These are phyloP conservation scores for Calyptomena viridis DNA, from an alignment of 2,113 vertebrate species.

Conservation along the genomic window DNA sequence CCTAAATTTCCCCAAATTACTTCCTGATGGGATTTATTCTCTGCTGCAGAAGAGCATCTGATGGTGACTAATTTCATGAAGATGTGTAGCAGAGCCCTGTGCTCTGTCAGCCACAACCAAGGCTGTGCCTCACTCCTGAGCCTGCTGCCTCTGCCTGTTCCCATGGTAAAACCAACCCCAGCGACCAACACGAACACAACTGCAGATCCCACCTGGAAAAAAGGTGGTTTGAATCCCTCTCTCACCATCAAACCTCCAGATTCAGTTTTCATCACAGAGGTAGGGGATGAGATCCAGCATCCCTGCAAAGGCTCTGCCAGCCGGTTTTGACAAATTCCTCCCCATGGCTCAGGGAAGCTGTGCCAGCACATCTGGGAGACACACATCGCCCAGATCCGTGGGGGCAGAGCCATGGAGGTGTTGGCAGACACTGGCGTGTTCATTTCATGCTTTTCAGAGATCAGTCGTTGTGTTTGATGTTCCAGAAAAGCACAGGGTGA, in stretches of 20 bases:
- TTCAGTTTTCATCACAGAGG: not conserved
- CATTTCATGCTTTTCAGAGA: not conserved
- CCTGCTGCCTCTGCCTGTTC: not conserved
- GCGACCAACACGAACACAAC: not conserved
- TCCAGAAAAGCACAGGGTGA: not conserved
- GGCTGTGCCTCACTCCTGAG: not conserved
- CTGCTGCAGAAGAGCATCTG: not conserved
- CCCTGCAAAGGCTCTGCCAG: not conserved
- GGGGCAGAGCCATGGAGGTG: not conserved
- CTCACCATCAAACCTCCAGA: not conserved
- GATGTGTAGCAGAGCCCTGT: not conserved
- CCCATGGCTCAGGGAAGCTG: fast-evolving
- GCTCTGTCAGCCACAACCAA: not conserved
- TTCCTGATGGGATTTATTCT: not conserved
- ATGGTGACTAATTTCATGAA: not conserved
- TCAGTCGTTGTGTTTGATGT: conserved; percentile 14
- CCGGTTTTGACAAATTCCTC: not conserved
- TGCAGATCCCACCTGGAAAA: not conserved
- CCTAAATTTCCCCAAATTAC: not conserved
- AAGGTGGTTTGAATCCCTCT: not conserved
- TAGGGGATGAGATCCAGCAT: not conserved
- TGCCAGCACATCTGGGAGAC: conserved; percentile 29
- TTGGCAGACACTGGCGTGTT: not conserved
- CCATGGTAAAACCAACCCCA: not conserved
- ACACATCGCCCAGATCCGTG: not conserved